These are phyloP conservation scores for Eptesicus fuscus DNA, from an alignment of 2,113 vertebrate species.

Conservation along the genomic window DNA sequence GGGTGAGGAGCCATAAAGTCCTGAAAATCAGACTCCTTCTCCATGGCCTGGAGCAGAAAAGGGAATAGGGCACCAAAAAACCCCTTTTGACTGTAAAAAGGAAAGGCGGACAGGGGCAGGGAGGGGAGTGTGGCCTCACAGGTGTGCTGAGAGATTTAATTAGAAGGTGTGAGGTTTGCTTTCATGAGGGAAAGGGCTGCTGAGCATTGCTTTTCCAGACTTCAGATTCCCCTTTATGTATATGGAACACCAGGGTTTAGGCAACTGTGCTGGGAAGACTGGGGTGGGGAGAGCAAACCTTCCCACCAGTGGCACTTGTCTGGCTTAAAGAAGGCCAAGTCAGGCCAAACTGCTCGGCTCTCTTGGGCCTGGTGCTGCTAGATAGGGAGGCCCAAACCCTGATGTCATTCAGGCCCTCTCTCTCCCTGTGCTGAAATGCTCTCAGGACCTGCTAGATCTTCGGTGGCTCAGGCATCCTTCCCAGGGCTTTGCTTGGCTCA, in stretches of 20 bases:
- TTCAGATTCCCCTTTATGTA: neutral
- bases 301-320: neutral
- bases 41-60: neutral
- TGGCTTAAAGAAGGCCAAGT: neutral
- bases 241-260: neutral
- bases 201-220: neutral
- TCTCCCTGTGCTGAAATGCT: neutral
- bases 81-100: neutral
- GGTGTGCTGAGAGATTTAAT: constrained; percentile 12
- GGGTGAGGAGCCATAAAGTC: neutral
- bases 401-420: neutral
- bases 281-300: neutral
- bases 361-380: neutral
- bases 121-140: neutral
- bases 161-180: neutral
- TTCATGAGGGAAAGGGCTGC: neutral
- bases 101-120: neutral
- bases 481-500: neutral
- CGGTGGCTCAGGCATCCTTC: neutral
- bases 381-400: neutral
- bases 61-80: neutral
- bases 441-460: neutral
- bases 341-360: neutral
- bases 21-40: neutral
- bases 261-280: neutral